phyloP scores from a whole-genome alignment of 2,888 invertebrate genomes.

The Neria commutata region DNA sequence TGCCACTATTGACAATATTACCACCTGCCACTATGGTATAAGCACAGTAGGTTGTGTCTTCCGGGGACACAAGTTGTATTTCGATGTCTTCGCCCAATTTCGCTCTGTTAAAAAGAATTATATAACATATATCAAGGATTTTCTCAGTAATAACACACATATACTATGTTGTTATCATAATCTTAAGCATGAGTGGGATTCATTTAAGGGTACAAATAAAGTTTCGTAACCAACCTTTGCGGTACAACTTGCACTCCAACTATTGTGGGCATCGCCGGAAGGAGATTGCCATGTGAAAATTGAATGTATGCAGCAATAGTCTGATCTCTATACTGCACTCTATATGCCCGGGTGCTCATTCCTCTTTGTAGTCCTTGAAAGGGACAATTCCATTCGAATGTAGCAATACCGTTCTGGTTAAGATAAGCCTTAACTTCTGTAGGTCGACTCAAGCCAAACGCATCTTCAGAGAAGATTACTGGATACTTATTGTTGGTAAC shows the following conservation, averaged over 20 bases:
- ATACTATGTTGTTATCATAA: too few species aligned
- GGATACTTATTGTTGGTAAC: conserved; percentile 66
- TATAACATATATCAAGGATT: background rate
- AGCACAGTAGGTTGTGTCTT: conserved; percentile 73
- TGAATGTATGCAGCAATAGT: too few species aligned
- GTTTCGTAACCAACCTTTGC: too few species aligned
- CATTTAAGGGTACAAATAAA: too few species aligned
- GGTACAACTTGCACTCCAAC: too few species aligned
- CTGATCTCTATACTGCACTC: too few species aligned
- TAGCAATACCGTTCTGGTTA: conserved; percentile 69
- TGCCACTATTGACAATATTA: conserved; percentile 76
- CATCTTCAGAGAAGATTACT: conserved; percentile 54
- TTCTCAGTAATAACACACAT: background rate
- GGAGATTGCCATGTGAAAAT: too few species aligned
- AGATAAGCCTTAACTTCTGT: conserved; percentile 16
- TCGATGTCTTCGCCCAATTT: conserved; percentile 72
- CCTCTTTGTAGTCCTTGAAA: too few species aligned
- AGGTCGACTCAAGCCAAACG: background rate
- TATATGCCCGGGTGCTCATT: too few species aligned
- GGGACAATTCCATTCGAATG: conserved; percentile 61
- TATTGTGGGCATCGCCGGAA: too few species aligned
- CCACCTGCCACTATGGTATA: conserved; percentile 82
- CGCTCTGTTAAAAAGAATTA: conserved; percentile 54
- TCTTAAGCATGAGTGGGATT: too few species aligned
- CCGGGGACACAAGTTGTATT: conserved; percentile 75